Conservation (phyloP, 1,140 invertebrate genomes). For the Contarinia nasturtii region DNA sequence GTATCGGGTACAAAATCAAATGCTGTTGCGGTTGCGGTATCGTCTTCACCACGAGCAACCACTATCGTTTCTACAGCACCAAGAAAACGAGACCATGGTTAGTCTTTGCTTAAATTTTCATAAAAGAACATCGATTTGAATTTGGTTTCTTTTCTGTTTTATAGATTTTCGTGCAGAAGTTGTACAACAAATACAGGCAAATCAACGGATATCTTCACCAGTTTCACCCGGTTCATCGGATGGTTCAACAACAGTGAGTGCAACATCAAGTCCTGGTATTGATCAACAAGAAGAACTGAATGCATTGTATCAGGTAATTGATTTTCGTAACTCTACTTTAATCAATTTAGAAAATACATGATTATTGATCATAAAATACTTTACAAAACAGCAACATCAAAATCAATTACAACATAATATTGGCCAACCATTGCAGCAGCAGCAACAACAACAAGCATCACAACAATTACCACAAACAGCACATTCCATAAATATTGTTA, state of each 20-base stretch:
- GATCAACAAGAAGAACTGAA: conserved; percentile 37
- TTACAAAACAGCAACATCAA: conserved; percentile 9
- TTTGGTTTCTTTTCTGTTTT: too few species aligned
- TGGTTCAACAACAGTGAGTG: conserved; percentile 59
- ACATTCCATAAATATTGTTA: conserved; percentile 6
- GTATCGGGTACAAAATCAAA: too few species aligned
- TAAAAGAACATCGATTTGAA: too few species aligned
- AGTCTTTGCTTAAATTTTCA: too few species aligned
- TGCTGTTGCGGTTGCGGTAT: conserved; percentile 8
- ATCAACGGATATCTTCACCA: conserved; percentile 23
- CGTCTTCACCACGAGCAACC: conserved; percentile 4
- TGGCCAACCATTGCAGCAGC: conserved; percentile 3
- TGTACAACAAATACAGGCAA: conserved; percentile 23
- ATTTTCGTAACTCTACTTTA: too few species aligned
- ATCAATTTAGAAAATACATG: too few species aligned
- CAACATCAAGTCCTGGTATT: conserved; percentile 50
- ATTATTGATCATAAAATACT: too few species aligned
- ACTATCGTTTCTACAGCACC: neutral
- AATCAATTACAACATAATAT: conserved; percentile 6
- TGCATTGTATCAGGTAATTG: conserved; percentile 10
- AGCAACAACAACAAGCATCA: neutral
- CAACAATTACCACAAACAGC: conserved; percentile 5
- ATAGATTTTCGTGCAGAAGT: neutral
- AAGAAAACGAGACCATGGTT: conserved; percentile 17
- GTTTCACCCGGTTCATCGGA: conserved; percentile 21